These are phyloP conservation scores for Simalia tracyae DNA, from an alignment of 2,797 vertebrate genomes.

Conservation along the genomic window DNA sequence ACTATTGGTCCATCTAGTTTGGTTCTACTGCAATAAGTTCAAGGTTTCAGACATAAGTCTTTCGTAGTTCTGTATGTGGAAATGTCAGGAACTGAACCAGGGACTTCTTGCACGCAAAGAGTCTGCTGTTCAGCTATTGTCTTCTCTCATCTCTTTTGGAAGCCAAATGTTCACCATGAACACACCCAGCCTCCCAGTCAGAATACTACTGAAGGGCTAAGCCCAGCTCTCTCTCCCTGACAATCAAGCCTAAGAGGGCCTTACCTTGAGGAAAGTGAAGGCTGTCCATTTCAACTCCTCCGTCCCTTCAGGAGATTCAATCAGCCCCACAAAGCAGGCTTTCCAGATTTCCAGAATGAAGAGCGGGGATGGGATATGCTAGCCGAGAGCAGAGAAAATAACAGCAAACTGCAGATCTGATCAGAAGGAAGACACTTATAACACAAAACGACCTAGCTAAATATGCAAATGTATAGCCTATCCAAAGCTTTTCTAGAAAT, in stretches of 20 bases:
- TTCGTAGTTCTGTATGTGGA: not conserved
- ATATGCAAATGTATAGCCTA: not conserved
- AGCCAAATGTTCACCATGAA: not conserved
- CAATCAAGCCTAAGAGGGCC: not conserved
- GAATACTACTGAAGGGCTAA: not conserved
- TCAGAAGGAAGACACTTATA: not conserved
- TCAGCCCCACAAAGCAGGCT: slow-evolving; percentile 95
- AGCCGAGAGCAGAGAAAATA: not conserved
- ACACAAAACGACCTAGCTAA: not conserved
- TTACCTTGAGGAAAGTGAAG: slow-evolving; percentile 96
- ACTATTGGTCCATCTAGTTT: not conserved
- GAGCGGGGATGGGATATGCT: slow-evolving; percentile 88
- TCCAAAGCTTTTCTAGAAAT: not conserved
- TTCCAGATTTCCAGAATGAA: slow-evolving; percentile 98
- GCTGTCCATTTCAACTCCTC: slow-evolving; percentile 99
- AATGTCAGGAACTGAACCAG: not conserved
- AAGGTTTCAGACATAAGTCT: not conserved
- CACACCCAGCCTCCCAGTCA: not conserved
- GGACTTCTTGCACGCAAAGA: not conserved
- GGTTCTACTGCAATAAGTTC: not conserved
- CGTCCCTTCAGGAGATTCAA: slow-evolving; percentile 95
- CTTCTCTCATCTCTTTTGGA: not conserved
- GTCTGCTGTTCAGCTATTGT: not conserved
- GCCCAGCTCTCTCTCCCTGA: not conserved
- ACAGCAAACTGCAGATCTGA: not conserved